Percentiles rank a stretch among this genome's conserved stretches.
phyloP scores from a whole-genome alignment of 2,113 vertebrate genomes.

The Glaucidium brasilianum region DNA sequence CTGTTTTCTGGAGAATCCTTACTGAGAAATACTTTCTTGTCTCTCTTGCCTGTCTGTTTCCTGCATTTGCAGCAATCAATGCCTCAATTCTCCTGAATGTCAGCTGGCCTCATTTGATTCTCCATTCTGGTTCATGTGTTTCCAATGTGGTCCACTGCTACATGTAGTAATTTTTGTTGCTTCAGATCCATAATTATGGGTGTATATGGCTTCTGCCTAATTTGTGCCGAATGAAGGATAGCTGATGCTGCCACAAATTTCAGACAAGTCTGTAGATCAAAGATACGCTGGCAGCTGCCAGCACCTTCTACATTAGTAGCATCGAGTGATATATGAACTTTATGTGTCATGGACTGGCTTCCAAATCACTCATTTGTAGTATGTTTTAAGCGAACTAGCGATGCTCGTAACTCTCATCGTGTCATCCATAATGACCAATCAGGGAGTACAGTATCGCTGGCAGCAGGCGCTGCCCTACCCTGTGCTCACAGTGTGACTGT shows the following conservation, averaged over 20 bases:
- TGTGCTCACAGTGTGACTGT: background rate
- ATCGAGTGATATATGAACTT: fast-evolving
- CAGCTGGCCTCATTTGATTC: background rate
- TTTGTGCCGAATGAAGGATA: background rate
- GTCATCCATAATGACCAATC: background rate
- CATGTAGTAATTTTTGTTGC: background rate
- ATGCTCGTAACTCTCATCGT: background rate
- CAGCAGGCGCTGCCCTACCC: background rate
- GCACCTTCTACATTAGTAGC: background rate
- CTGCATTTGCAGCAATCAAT: background rate
- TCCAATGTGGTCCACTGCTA: background rate
- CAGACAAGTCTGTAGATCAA: background rate
- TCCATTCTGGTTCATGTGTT: background rate
- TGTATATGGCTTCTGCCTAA: background rate
- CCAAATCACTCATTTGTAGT: fast-evolving
- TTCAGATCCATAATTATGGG: background rate
- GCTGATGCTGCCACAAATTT: background rate
- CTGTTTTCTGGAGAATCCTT: background rate
- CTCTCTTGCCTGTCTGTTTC: background rate
- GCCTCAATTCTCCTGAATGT: background rate
- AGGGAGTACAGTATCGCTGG: background rate
- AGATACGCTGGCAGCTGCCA: background rate
- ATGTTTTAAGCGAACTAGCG: fast-evolving
- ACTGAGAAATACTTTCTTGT: background rate
- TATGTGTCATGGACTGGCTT: fast-evolving